Evolutionary conservation across 2,888 invertebrate genomes (phyloP).

Genomic region (Acleris literana): DNA sequence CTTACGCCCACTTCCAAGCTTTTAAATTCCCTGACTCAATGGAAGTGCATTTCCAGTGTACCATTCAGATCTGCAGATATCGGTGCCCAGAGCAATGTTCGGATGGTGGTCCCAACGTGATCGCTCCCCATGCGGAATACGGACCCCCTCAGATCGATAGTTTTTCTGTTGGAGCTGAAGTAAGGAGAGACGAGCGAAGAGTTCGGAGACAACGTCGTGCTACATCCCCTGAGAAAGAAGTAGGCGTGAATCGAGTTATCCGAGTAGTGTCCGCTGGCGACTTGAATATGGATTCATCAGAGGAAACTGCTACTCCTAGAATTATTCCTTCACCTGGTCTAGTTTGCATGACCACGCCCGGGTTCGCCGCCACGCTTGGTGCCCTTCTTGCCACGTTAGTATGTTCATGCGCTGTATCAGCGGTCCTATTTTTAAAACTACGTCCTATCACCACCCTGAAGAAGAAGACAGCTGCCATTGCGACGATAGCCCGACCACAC

Average conservation of each 20-base stretch:
- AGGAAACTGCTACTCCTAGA: conserved; percentile 84
- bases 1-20: conserved; percentile 97
- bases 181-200: conserved; percentile 89
- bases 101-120: conserved; percentile 81
- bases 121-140: conserved; percentile 85
- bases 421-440: conserved; percentile 92
- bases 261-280: conserved; percentile 96
- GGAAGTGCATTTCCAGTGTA: conserved; percentile 98
- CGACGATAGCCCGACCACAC: conserved; percentile 76
- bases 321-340: conserved; percentile 88
- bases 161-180: conserved; percentile 84
- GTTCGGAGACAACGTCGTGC: conserved; percentile 86
- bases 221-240: conserved; percentile 88
- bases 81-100: conserved; percentile 97
- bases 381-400: conserved; percentile 92
- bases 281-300: conserved; percentile 90
- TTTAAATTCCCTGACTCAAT: conserved; percentile 98
- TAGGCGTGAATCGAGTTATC: conserved; percentile 94
- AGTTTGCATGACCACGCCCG: conserved; percentile 97
- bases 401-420: conserved; percentile 93
- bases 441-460: conserved; percentile 86
- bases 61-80: conserved; percentile 96
- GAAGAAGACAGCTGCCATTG: conserved; percentile 79
- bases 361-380: conserved; percentile 93
- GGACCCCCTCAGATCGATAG: conserved; percentile 86